phyloP scores from a whole-genome alignment of 37 sponge, comb jelly and placozoan genomes.

The Cliona cf. orientalis region DNA sequence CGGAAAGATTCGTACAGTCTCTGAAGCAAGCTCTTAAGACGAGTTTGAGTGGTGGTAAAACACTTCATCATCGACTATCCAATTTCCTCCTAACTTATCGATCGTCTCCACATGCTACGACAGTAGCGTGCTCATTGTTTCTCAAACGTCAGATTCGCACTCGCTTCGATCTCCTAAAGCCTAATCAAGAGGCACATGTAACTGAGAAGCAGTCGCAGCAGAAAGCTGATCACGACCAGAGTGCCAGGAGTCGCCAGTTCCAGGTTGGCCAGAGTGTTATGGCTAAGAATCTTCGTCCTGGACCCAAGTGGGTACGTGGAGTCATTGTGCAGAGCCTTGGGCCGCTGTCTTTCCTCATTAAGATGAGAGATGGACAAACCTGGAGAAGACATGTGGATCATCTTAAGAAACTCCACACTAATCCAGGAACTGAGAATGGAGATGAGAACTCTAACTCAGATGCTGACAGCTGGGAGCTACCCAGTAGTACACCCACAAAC shows the following conservation, averaged over 20 bases:
- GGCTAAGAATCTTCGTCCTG: background rate
- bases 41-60: background rate
- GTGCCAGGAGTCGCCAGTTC: background rate
- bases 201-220: background rate
- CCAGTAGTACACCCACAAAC: no score
- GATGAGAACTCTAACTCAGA: background rate
- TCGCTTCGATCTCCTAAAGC: background rate
- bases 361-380: background rate
- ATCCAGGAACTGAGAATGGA: background rate
- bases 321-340: background rate
- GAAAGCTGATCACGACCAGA: background rate
- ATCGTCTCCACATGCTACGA: conserved; percentile 6
- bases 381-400: background rate
- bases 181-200: background rate
- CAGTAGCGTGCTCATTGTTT: background rate
- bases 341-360: background rate
- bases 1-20: no score
- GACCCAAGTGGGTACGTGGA: background rate
- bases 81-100: conserved; percentile 13
- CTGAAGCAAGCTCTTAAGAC: no score
- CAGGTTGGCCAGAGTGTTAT: background rate
- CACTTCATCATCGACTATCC: background rate
- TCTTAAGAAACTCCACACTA: background rate
- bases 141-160: no score
- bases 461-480: background rate